Evolutionary conservation across 2,888 invertebrate species (phyloP), one percentile per base, ranked within the genome.

Genomic region (Unio delphinus): DNA sequence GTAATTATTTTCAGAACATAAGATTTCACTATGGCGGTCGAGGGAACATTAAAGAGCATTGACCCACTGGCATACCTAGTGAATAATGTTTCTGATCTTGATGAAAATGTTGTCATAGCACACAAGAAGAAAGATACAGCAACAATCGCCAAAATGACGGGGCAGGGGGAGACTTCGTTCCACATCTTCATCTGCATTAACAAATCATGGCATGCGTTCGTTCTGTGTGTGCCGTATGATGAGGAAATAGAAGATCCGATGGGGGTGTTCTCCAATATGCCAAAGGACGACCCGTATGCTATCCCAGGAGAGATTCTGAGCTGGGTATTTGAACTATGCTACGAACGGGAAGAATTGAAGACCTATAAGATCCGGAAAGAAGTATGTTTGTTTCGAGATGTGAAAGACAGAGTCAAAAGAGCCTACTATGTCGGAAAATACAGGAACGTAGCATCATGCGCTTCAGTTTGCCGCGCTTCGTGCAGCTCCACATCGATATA

Each of bases 161-260:
- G 59, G 1, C 56, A 57, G 17, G 70, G 64, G 0, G 57, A 65
- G 7, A 69, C 67, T 56, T 56, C 55, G 3, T 73, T 65, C 30
- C 67, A 77, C 61, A 65, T 77, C 1, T 77, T 69, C 59, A 75
- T 77, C 4, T 77, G 77, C 59, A 65, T 77, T 8, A 77, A 75
- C 68, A 71, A 69, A n/a, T 58, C 56, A 7, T 75, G 66, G 69
- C 77, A 77, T 62, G 77, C 75, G 4, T 77, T 77, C 64, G 61
- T 77, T 54, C 55, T 77, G 6, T 68, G 65, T 34, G 63, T 65
- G 6, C 67, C 70, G 15, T 28, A 59, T 55, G 55, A 61, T 8
- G 61, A 60, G 17, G 64, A 69, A 1, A 59, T 28, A 26, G 30
- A 34, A 20, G 60, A 60, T 4, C 54, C 64, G 3, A 17, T 61